These are phyloP conservation scores for Bettongia penicillata DNA, from an alignment of 2,113 vertebrate species.

Conservation along the genomic window DNA sequence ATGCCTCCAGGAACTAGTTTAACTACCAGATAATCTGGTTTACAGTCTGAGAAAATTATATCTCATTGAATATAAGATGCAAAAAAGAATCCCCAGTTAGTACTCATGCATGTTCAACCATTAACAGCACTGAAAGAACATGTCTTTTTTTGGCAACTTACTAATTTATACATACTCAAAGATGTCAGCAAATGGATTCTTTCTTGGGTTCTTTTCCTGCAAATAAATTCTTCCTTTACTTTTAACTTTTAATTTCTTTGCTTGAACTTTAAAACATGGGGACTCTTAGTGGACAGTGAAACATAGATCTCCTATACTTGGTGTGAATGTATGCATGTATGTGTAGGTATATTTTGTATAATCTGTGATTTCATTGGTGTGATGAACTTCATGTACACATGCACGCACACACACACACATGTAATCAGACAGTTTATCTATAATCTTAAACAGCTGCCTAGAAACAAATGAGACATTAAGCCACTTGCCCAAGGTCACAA, in stretches of 20 bases:
- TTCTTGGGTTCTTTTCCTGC: not conserved
- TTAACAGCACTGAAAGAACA: not conserved
- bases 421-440: not conserved
- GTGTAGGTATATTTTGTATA: not conserved
- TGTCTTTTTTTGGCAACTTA: not conserved
- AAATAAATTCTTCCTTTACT: not conserved
- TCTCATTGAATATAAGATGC: not conserved
- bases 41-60: not conserved
- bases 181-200: not conserved
- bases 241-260: too few species aligned
- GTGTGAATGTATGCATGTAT: not conserved
- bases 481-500: not conserved
- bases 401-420: not conserved
- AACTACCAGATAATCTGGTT: not conserved
- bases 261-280: not conserved
- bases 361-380: not conserved
- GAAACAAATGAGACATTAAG: not conserved
- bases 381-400: not conserved
- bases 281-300: not conserved
- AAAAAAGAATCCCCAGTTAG: not conserved
- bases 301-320: not conserved
- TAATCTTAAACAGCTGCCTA: not conserved
- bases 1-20: not conserved
- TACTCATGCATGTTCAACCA: not conserved
- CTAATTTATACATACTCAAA: not conserved